Percentiles rank a stretch among this genome's conserved stretches.
phyloP scores from a whole-genome alignment of 1,140 invertebrate species.

The Leptonema lineaticorne region DNA sequence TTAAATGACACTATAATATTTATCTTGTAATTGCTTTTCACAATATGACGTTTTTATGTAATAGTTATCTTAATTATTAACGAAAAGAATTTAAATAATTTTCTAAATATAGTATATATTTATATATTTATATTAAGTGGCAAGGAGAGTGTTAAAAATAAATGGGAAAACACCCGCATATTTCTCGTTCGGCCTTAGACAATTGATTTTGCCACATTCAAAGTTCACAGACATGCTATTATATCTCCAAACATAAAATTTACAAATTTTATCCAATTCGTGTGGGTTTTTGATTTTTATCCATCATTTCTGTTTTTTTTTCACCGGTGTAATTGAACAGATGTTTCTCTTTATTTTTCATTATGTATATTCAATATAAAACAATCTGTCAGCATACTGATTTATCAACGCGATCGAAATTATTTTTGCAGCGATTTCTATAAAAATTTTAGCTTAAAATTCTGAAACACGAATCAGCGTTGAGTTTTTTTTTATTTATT shows the following conservation, averaged over 20 bases:
- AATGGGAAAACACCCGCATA: not conserved
- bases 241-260: not conserved
- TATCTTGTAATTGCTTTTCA: too few species aligned
- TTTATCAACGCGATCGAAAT: too few species aligned
- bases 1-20: too few species aligned
- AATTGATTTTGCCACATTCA: not conserved
- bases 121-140: too few species aligned
- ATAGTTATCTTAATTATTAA: too few species aligned
- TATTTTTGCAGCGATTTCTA: not conserved
- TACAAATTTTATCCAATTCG: not conserved
- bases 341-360: not conserved
- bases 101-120: too few species aligned
- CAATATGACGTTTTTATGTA: too few species aligned
- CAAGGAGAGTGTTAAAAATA: not conserved
- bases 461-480: too few species aligned
- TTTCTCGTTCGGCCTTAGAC: not conserved
- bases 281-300: not conserved
- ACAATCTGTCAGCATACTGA: too few species aligned
- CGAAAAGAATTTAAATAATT: too few species aligned
- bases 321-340: not conserved
- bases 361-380: not conserved
- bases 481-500: not conserved
- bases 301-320: not conserved
- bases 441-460: too few species aligned
- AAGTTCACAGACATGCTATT: not conserved